Conservation (phyloP, 1,140 invertebrate genomes). For the Meloidogyne floridensis region DNA sequence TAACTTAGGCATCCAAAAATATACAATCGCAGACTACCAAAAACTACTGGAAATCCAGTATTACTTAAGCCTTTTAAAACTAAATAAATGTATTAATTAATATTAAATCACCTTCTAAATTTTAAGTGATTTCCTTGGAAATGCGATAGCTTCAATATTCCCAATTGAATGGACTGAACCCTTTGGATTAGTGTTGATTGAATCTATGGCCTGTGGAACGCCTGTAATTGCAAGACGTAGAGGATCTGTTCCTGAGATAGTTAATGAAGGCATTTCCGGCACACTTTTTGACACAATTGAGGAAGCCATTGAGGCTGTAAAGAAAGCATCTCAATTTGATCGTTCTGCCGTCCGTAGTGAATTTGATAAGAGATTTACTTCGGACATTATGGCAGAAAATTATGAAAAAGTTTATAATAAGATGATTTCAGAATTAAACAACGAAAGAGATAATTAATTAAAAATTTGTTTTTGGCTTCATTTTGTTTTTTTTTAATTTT, state of each 20-base stretch:
- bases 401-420: neutral
- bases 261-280: slow-evolving; percentile 22
- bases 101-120: too few relatives aligned
- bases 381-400: slow-evolving; percentile 22
- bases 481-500: too few relatives aligned
- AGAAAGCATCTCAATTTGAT: neutral
- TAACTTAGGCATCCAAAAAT: too few relatives aligned
- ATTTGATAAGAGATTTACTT: slow-evolving; percentile 25
- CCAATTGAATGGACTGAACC: slow-evolving; percentile 38
- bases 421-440: neutral
- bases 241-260: slow-evolving; percentile 32
- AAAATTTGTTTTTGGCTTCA: too few relatives aligned
- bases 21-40: too few relatives aligned
- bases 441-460: too few relatives aligned
- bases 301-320: slow-evolving; percentile 22
- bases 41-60: too few relatives aligned
- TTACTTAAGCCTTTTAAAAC: too few relatives aligned
- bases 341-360: slow-evolving; percentile 6
- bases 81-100: too few relatives aligned
- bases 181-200: slow-evolving; percentile 32
- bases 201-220: slow-evolving; percentile 36
- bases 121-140: slow-evolving; percentile 28
- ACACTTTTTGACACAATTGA: slow-evolving; percentile 12
- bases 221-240: slow-evolving; percentile 25
- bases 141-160: slow-evolving; percentile 33